Evolutionary conservation across 2,888 invertebrate genomes (phyloP), one percentile per base, ranked within the genome.

Genomic region (Drosophila pegasa): DNA sequence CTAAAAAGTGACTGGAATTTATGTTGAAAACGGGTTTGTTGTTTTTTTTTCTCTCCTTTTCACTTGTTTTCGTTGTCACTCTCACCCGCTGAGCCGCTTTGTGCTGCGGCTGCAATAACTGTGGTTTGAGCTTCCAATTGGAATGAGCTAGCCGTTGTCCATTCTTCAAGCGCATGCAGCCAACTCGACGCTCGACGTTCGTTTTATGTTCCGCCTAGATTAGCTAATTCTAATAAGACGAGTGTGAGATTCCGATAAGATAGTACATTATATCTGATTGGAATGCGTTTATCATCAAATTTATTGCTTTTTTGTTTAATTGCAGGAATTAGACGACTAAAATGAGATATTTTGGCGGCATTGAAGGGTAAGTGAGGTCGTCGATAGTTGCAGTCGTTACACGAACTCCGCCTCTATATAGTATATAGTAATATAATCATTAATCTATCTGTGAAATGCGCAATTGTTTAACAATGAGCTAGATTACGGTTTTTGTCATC

Each of bases 341-440:
- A 75, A 91, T 91, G 91, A 86, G 70, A 75, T 90, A 87, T 78
- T 91, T 90, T 60, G 91, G 91, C 43, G 91, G 91, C 47, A 80
- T 91, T 77, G 91, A 91, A 81, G 91, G 91, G 91, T 91, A 81
- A 88, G 90, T 82, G 41, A 70, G 59, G 63, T 64, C 37, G 63
- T 41, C 60, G 58, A 45, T 65, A 50, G 33, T 60, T 54, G 43
- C 40, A 62, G 56, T 56, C 54, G 40, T 69, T 60, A 59, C 10
- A 54, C 54, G 37, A 60, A 60, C 64, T 25, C 47, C 47, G 40
- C 41, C 35, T 67, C 52, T 48, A 45, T 40, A 31, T 57, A 58
- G 38, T 43, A 16, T 45, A 27, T 16, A 7, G 5, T 27, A 45
- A 6, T 16, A 45, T 18, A 12, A 54, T 20, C 29, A 64, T 45